Percentiles rank a stretch among this genome's conserved stretches.
Evolutionary conservation across 2,888 invertebrate species (phyloP).

Genomic region (Zootermopsis nevadensis): DNA sequence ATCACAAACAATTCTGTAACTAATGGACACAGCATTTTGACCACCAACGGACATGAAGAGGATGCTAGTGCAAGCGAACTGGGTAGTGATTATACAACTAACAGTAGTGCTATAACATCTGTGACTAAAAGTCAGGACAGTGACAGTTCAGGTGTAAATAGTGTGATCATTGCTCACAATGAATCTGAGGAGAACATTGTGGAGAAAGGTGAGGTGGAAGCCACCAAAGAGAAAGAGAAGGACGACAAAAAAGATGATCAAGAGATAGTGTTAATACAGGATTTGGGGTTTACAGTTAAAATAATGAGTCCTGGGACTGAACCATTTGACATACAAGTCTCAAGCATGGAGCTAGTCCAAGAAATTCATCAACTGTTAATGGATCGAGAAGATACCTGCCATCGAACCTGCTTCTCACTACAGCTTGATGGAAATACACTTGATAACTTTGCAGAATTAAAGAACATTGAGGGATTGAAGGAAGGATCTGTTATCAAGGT

Average conservation of each 20-base stretch:
- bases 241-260: slow-evolving; percentile 69
- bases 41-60: slow-evolving; percentile 30
- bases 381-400: slow-evolving; percentile 99
- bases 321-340: slow-evolving; percentile 94
- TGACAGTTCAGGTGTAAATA: slow-evolving; percentile 24
- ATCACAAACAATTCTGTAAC: slow-evolving; percentile 1
- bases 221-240: slow-evolving; percentile 64
- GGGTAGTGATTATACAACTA: background rate
- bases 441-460: slow-evolving; percentile 98
- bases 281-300: slow-evolving; percentile 93
- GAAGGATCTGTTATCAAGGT: slow-evolving; percentile 94
- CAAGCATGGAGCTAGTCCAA: slow-evolving; percentile 95
- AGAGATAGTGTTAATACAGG: slow-evolving; percentile 89
- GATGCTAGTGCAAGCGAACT: background rate
- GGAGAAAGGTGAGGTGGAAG: slow-evolving; percentile 64
- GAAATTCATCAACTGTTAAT: slow-evolving; percentile 98
- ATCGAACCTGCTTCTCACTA: slow-evolving; percentile 97
- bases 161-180: slow-evolving; percentile 37
- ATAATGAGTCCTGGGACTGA: slow-evolving; percentile 93
- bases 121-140: slow-evolving; percentile 18
- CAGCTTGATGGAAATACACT: slow-evolving; percentile 93
- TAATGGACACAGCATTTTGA: slow-evolving; percentile 36
- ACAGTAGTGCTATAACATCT: background rate
- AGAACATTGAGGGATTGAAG: slow-evolving; percentile 94
- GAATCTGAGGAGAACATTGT: slow-evolving; percentile 56